Evolutionary conservation across 2,888 invertebrate species (phyloP), one percentile per base, ranked within the genome.

Genomic region (Ariolimax columbianus): DNA sequence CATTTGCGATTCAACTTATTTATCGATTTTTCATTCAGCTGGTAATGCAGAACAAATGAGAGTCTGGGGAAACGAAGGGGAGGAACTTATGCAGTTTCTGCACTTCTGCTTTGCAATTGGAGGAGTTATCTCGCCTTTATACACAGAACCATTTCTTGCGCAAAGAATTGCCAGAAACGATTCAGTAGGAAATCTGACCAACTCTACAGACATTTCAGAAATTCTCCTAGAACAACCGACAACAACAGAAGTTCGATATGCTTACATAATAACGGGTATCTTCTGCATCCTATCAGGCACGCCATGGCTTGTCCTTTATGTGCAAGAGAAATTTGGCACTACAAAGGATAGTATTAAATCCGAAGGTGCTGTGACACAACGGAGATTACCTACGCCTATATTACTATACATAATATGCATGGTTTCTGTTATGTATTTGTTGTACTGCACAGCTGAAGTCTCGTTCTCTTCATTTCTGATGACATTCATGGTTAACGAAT

Each of bases 101-200:
- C 95, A 95, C 88, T 94, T 94, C 89, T 91, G 92, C 72, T 94
- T 94, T 89, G 94, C 94, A 7, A 85, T 94, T 78, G 95, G 95
- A 23, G 94, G 94, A 14, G 94, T 94, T 84, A 87, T 95, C 23
- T 93, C 95, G 9, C 95, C 95, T 33, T 87, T 94, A 40, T 89
- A 94, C 51, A 92, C 94, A 26, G 93, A 93, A 81, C 94, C 94
- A 47, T 95, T 95, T 88, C 89, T 94, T 19, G 89, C 90, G 4
- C 77, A 82, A 23, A 85, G 91, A 91, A 19, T 89, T 94, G 9
- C 92, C 93, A 0, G 92, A 94, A 70, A 91, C 91, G 85, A 90
- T 92, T 17, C 91, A 93, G 0, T 91, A 93, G 1, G 86, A 91
- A 23, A 91, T 94, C 79, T 91, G 92, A 33, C 87, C 93, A 23